These are phyloP conservation scores for Drosophila carrolli DNA, from an alignment of 1,140 invertebrate genomes.

Conservation along the genomic window DNA sequence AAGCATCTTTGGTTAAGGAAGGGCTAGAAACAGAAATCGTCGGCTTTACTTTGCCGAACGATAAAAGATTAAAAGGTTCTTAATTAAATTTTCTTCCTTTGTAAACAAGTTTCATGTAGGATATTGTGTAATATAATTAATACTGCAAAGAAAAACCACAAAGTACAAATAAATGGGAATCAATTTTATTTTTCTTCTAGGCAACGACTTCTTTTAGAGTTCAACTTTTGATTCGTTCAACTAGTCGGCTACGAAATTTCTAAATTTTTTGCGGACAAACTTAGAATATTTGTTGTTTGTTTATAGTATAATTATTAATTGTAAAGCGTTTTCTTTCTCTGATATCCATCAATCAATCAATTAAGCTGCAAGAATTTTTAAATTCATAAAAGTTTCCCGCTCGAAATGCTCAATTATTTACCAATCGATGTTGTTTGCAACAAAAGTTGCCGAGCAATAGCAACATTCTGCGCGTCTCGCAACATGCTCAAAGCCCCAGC, in stretches of 20 bases:
- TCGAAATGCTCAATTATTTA: background rate
- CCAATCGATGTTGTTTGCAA: background rate
- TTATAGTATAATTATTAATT: too few relatives aligned
- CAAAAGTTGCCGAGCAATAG: background rate
- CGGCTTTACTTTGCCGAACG: background rate
- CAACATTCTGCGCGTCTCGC: background rate
- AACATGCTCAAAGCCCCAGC: conserved; percentile 41
- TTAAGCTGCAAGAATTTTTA: too few relatives aligned
- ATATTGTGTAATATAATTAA: too few relatives aligned
- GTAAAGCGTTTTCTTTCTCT: too few relatives aligned
- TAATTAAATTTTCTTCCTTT: background rate
- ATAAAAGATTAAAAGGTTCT: background rate
- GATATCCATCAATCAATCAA: too few relatives aligned
- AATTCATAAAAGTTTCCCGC: too few relatives aligned
- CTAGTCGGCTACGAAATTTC: conserved; percentile 1
- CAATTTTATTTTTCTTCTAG: too few relatives aligned
- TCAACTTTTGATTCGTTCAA: background rate
- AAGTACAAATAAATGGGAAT: too few relatives aligned
- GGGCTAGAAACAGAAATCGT: background rate
- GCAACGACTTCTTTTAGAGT: too few relatives aligned
- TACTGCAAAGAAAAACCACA: too few relatives aligned
- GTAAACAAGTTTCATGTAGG: background rate
- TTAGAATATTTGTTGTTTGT: too few relatives aligned
- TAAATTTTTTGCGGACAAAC: background rate
- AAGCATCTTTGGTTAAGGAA: background rate